phyloP scores from a whole-genome alignment of 1,140 invertebrate species.

The Physella acuta region DNA sequence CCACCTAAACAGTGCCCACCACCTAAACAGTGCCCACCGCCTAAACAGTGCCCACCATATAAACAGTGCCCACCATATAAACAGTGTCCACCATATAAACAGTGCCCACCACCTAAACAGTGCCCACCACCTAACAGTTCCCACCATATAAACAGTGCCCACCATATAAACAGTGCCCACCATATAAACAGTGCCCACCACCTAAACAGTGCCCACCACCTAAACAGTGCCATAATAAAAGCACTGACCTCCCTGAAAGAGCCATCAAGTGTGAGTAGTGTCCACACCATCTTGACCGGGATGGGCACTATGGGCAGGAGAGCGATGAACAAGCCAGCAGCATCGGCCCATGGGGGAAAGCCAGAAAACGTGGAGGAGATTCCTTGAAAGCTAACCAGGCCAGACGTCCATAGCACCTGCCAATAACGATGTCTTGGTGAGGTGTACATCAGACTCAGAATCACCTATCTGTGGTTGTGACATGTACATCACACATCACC shows the following conservation, averaged over 20 bases:
- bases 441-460: no score
- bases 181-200: neutral
- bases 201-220: neutral
- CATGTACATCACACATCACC: no score
- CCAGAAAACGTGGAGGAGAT: constrained; percentile 1
- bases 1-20: no score
- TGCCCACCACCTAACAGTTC: no score
- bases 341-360: constrained; percentile 23
- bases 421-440: no score
- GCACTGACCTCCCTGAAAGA: constrained; percentile 2
- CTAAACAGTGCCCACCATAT: no score
- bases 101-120: no score
- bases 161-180: neutral
- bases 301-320: constrained; percentile 55
- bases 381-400: neutral
- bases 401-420: constrained; percentile 8
- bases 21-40: no score
- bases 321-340: constrained; percentile 53
- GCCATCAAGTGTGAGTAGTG: neutral
- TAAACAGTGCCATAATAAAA: neutral
- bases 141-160: no score
- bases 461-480: no score
- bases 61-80: no score
- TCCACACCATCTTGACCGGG: constrained; percentile 14
- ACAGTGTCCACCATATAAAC: no score